Evolutionary conservation across 2,113 vertebrate species (phyloP).

Genomic region (Xiphophorus maculatus): DNA sequence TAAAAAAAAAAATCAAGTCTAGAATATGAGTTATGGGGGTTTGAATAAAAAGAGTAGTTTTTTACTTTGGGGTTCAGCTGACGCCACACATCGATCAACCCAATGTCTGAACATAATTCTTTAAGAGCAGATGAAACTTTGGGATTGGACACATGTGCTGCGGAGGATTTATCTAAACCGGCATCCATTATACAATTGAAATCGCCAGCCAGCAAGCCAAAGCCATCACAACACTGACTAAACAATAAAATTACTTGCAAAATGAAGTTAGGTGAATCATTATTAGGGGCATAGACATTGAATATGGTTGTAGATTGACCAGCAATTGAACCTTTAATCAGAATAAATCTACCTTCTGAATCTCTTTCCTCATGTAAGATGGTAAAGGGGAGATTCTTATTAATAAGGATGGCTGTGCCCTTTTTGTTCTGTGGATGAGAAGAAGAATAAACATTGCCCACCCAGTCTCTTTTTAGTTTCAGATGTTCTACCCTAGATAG

Average conservation of each 20-base stretch:
- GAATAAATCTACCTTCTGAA: neutral
- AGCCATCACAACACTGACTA: neutral
- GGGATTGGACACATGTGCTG: neutral
- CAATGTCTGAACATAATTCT: neutral
- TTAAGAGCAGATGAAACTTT: neutral
- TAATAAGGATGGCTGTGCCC: no score
- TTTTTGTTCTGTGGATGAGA: no score
- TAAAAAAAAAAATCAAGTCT: no score
- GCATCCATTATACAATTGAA: conserved; percentile 1
- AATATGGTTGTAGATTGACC: no score
- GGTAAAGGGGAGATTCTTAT: neutral
- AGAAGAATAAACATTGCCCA: no score
- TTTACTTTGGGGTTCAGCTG: no score
- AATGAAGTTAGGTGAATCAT: neutral
- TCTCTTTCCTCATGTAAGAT: neutral
- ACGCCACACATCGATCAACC: neutral
- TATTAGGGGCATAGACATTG: no score
- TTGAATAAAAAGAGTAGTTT: no score
- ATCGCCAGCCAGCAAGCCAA: neutral
- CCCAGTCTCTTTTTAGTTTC: no score
- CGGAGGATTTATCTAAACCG: neutral
- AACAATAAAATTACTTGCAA: neutral
- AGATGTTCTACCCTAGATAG: no score
- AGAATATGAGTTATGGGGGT: no score
- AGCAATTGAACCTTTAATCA: neutral